A percentile compares a stretch with the other conserved stretches of the same genome.
phyloP scores from a whole-genome alignment of 2,888 invertebrate species.

The Patella depressa region DNA sequence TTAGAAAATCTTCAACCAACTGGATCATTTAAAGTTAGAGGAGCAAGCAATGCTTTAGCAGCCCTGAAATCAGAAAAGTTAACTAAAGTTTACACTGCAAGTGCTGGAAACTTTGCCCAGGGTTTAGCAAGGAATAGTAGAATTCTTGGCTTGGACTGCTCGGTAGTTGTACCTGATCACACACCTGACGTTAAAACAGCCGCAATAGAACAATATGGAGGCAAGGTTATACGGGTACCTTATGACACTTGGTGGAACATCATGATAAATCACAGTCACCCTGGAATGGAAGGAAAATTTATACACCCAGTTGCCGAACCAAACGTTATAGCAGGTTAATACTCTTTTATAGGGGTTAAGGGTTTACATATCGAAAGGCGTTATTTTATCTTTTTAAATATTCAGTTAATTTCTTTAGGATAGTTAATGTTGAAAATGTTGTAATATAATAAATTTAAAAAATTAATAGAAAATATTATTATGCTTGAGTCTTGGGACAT shows the following conservation, averaged over 20 bases:
- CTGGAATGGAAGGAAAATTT: constrained; percentile 55
- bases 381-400: no score
- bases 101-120: constrained; percentile 68
- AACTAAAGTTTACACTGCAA: constrained; percentile 59
- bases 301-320: constrained; percentile 63
- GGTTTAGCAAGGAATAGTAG: constrained; percentile 59
- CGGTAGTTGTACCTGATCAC: constrained; percentile 60
- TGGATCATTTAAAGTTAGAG: constrained; percentile 66
- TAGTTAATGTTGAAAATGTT: no score
- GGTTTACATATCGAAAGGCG: no score
- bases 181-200: constrained; percentile 56
- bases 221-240: constrained; percentile 49
- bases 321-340: constrained; percentile 63
- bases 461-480: no score
- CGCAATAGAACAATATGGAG: constrained; percentile 49
- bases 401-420: no score
- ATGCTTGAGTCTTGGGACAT: no score
- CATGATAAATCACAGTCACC: constrained; percentile 46
- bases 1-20: constrained; percentile 66
- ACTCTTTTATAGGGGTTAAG: neutral
- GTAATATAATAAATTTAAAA: no score
- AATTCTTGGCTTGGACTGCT: constrained; percentile 47
- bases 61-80: constrained; percentile 41
- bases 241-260: constrained; percentile 64
- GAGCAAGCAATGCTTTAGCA: constrained; percentile 62